Evolutionary conservation across 2,888 invertebrate genomes (phyloP), one percentile per base, ranked within the genome.

Genomic region (Plebejus anna): DNA sequence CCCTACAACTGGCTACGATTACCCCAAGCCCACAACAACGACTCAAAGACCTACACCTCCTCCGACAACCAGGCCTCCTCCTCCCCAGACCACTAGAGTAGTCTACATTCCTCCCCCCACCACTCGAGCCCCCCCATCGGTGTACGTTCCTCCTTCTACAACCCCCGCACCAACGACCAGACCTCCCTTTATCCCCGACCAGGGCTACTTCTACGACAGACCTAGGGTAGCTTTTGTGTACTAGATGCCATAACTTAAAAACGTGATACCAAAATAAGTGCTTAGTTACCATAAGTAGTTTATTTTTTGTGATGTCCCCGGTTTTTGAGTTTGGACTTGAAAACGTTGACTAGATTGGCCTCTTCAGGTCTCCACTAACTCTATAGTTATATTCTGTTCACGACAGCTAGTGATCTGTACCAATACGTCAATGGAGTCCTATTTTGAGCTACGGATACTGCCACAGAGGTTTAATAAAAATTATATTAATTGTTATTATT

Each of bases 171-270:
- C 78, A 75, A 85, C 91, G 42, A 90, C 90, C 2, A 85, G 91
- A 81, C 88, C 89, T 0, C 89, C 91, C 7, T 92, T 87, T 80
- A 82, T 90, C 5, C 85, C 87, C 77, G 86, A 92, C 77, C 83
- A 93, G 79, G 94, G 90, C 1, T 94, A 94, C 79, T 93, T 85
- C 83, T 94, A 94, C 86, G 93, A 94, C 78, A 86, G 86, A 82
- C 94, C 94, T 9, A 80, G 82, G 75, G 91, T 94, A 82, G 90
- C 92, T 55, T 94, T 94, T 80, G 88, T 88, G 76, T 94, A 88
- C 81, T 94, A 90, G 82, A 78, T 83, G 83, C 83, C 83, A 83
- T 83, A 83, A 80, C 87, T 90, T 90, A 89, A 91, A 90, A 89
- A 88, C 91, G 91, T 92, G 91, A 93, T 93, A 92, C 91, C 91